Evolutionary conservation across 1,140 invertebrate genomes (phyloP).

Genomic region (Linepithema humile): DNA sequence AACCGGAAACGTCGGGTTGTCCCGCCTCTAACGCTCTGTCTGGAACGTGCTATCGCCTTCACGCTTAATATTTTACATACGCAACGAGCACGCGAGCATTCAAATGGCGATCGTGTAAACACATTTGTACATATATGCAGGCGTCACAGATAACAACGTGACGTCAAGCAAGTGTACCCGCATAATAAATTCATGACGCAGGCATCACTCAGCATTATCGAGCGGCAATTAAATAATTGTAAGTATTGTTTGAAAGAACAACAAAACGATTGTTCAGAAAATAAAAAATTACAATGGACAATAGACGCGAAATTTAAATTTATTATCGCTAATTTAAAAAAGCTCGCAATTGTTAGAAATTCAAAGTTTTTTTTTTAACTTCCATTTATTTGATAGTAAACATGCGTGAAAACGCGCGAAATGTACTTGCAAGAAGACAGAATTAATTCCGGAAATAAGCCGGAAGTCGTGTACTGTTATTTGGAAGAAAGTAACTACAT

Average conservation of each 20-base stretch:
- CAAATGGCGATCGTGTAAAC: conserved; percentile 22
- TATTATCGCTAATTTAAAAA: not conserved
- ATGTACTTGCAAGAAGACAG: not conserved
- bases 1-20: conserved; percentile 52
- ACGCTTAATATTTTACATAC: conserved; percentile 44
- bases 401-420: too few relatives aligned
- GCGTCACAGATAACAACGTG: conserved; percentile 28
- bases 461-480: conserved; percentile 43
- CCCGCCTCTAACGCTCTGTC: not conserved
- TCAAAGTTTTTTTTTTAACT: too few relatives aligned
- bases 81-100: not conserved
- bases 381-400: too few relatives aligned
- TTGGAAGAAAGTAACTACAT: conserved; percentile 49
- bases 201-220: not conserved
- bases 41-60: conserved; percentile 46
- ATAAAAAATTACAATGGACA: not conserved
- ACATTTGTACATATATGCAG: not conserved
- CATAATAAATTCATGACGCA: conserved; percentile 14
- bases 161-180: conserved; percentile 1
- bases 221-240: not conserved
- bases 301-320: not conserved
- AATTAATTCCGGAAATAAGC: conserved; percentile 57
- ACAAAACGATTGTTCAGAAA: not conserved
- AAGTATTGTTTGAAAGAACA: not conserved
- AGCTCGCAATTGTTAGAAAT: too few relatives aligned